Evolutionary conservation across 2,113 vertebrate genomes (phyloP).

Genomic region (Tachysurus vachellii): DNA sequence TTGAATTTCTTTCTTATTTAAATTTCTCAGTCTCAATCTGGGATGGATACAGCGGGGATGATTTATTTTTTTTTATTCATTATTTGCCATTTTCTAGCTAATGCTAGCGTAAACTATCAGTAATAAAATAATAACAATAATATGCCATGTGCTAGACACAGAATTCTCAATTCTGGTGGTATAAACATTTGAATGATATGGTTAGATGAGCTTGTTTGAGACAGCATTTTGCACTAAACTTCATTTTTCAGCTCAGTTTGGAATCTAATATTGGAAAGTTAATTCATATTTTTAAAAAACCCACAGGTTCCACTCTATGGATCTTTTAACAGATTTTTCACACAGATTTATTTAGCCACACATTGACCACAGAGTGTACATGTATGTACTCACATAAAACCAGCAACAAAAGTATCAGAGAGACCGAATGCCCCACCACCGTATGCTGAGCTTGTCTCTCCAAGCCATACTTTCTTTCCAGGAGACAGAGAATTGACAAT

Average conservation of each 20-base stretch:
- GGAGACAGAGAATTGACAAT: slow-evolving; percentile 71
- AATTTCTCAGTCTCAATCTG: background rate
- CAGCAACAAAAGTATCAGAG: slow-evolving; percentile 86
- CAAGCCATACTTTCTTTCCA: slow-evolving; percentile 85
- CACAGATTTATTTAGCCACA: background rate
- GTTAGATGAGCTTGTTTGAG: background rate
- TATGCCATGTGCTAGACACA: background rate
- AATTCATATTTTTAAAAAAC: background rate
- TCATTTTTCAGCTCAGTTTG: background rate
- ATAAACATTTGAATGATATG: background rate
- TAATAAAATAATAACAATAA: background rate
- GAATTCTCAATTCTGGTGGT: background rate
- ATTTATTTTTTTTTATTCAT: background rate
- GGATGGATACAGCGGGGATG: background rate
- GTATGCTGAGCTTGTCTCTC: slow-evolving; percentile 93
- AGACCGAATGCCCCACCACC: slow-evolving; percentile 85
- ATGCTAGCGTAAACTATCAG: background rate
- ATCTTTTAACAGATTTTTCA: background rate
- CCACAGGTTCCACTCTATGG: background rate
- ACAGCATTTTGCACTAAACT: background rate
- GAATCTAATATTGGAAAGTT: background rate
- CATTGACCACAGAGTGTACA: background rate
- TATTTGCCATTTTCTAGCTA: background rate
- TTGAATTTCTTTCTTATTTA: background rate
- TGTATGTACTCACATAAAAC: slow-evolving; percentile 86